These are phyloP conservation scores for Ptilorrhoa leucosticta DNA, from an alignment of 2,113 vertebrate species.

Conservation along the genomic window DNA sequence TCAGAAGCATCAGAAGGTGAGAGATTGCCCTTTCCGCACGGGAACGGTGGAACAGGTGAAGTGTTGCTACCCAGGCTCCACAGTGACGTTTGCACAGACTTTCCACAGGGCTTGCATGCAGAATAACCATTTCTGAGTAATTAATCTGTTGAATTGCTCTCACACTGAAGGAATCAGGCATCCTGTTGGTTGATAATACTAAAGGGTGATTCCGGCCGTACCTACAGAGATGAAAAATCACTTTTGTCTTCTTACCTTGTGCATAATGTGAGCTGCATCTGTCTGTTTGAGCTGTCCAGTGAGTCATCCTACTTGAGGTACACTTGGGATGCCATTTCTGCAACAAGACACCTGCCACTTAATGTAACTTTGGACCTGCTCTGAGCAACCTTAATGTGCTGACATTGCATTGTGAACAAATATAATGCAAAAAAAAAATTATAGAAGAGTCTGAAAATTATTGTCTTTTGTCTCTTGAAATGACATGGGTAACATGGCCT, in stretches of 20 bases:
- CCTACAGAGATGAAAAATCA: not conserved
- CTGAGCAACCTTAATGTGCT: not conserved
- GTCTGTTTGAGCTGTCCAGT: not conserved
- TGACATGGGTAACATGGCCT: not conserved
- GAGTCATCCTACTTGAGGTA: not conserved
- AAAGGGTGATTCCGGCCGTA: not conserved
- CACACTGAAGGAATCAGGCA: not conserved
- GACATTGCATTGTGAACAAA: not conserved
- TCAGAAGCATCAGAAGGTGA: conserved; percentile 75
- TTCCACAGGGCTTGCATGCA: conserved; percentile 37
- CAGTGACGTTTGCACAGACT: not conserved
- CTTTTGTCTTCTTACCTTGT: not conserved
- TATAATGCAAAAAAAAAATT: not conserved
- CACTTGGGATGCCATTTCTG: not conserved
- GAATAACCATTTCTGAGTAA: conserved; percentile 37
- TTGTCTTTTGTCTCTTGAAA: not conserved
- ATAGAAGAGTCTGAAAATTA: not conserved
- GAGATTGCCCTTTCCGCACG: conserved; percentile 39
- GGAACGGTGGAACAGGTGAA: not conserved
- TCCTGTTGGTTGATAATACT: not conserved
- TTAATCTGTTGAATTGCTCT: conserved; percentile 26
- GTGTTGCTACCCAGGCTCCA: not conserved
- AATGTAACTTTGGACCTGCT: not conserved
- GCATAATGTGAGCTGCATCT: not conserved
- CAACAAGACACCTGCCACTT: not conserved